Evolutionary conservation across 2,113 vertebrate species (phyloP), one percentile per base, ranked within the genome.

Genomic region (Eclectus roratus): DNA sequence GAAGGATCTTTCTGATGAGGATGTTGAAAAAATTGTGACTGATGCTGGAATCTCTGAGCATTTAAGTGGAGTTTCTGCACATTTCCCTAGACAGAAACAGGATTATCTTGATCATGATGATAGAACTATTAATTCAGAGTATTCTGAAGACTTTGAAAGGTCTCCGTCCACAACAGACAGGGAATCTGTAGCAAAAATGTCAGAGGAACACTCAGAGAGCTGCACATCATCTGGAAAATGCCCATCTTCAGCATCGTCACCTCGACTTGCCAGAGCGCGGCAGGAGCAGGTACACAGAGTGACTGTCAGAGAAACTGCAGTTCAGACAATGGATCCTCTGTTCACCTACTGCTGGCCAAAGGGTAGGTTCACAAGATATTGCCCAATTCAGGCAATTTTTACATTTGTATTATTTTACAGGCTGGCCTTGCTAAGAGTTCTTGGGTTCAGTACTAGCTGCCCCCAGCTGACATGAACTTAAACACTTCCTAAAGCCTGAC

Each of bases 251-350:
- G 5, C 33, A 3, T 18, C 47, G 0, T 9, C 72, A 2, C 33
- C 7, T 1, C 0, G 0, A 2, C 3, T 13, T 6, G 4, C 16
- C 55, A 50, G 8, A 9, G 76, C 16, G 13, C 14, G 0, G 66
- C 39, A 1, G 3, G 4, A 8, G 23, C 64, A 1, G 27, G 24
- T 18, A 4, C 61, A 21, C 4, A 76, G 50, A 49, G 93, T 69
- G 3, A 25, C 31, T 0, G 72, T 98, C n/a, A 99, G 85, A 81
- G 99, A 99, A 5, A 95, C 80, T 0, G 98, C 98, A 0, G 98
- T 98, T 21, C 99, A 99, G 98, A 99, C 99, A 0, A 94, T 85
- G 12, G 90, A 96, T 11, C 86, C 95, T 4, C 89, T 85, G 0
- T 95, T 96, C 8, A 18, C 93, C 41, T 95, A 61, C 46, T 81